These are phyloP conservation scores for Leptopilina myrica DNA, from an alignment of 2,888 invertebrate genomes.

Conservation along the genomic window DNA sequence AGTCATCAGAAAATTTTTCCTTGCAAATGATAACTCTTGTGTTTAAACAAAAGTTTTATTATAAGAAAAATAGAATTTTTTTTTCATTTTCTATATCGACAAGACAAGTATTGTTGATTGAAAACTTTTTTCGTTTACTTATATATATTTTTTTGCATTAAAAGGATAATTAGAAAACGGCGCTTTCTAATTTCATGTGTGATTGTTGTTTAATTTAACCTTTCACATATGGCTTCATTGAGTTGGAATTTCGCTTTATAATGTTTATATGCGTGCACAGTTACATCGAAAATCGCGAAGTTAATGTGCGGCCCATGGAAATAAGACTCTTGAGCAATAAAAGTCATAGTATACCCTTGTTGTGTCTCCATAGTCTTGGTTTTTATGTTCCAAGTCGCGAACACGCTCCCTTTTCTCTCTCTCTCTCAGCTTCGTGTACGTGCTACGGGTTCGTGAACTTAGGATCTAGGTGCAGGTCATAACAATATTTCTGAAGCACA, in stretches of 20 bases:
- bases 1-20: too few relatives aligned
- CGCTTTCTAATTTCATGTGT: slow-evolving; percentile 11
- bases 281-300: slow-evolving; percentile 32
- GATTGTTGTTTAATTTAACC: slow-evolving; percentile 32
- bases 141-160: neutral
- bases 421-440: neutral
- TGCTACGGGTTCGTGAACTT: slow-evolving; percentile 19
- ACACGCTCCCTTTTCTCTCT: neutral
- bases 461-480: slow-evolving; percentile 30
- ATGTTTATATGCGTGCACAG: slow-evolving; percentile 22
- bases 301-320: slow-evolving; percentile 25
- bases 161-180: slow-evolving; percentile 28
- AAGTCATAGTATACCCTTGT: slow-evolving; percentile 32
- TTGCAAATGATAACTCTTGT: too few relatives aligned
- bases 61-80: too few relatives aligned
- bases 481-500: slow-evolving; percentile 24
- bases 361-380: slow-evolving; percentile 31
- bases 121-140: too few relatives aligned
- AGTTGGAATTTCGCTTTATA: slow-evolving; percentile 25
- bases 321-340: slow-evolving; percentile 31
- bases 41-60: too few relatives aligned
- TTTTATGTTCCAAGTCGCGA: slow-evolving; percentile 30
- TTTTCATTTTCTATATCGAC: neutral
- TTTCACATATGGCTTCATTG: slow-evolving; percentile 23
- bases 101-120: slow-evolving; percentile 13